Conservation (phyloP, 2,888 invertebrate genomes). For the Hirtodrosophila histrioides region DNA sequence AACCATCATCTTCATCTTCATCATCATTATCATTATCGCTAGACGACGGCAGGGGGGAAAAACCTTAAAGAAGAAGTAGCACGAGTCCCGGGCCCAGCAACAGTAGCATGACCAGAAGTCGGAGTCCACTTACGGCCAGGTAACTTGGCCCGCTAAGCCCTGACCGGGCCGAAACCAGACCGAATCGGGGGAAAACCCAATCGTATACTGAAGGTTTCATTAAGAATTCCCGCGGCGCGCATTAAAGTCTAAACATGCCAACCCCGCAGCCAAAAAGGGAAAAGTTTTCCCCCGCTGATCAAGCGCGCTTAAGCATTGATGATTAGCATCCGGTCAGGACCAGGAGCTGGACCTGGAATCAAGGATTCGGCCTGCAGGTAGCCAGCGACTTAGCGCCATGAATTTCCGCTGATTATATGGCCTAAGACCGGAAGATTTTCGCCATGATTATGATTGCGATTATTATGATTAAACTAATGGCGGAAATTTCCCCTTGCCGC, state of each 20-base stretch:
- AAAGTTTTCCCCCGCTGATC: constrained; percentile 59
- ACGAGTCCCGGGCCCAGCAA: constrained; percentile 11
- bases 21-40: constrained; percentile 46
- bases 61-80: constrained; percentile 49
- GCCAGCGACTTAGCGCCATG: constrained; percentile 35
- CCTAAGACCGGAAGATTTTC: constrained; percentile 73
- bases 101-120: constrained; percentile 18
- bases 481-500: constrained; percentile 64
- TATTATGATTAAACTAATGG: constrained; percentile 72
- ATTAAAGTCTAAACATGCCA: constrained; percentile 81
- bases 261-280: constrained; percentile 52
- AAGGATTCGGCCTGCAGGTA: constrained; percentile 4
- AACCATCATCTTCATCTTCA: constrained; percentile 38
- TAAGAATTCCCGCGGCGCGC: constrained; percentile 75
- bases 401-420: constrained; percentile 72
- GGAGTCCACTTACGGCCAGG: constrained; percentile 47
- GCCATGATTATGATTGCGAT: constrained; percentile 70
- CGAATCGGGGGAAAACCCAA: constrained; percentile 64
- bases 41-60: constrained; percentile 49
- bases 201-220: constrained; percentile 57
- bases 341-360: not conserved
- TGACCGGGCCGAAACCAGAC: constrained; percentile 14
- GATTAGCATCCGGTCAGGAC: constrained; percentile 70
- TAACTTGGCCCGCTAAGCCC: constrained; percentile 40
- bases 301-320: constrained; percentile 61